Conservation (phyloP, 1,140 invertebrate species). For the Popillia japonica region DNA sequence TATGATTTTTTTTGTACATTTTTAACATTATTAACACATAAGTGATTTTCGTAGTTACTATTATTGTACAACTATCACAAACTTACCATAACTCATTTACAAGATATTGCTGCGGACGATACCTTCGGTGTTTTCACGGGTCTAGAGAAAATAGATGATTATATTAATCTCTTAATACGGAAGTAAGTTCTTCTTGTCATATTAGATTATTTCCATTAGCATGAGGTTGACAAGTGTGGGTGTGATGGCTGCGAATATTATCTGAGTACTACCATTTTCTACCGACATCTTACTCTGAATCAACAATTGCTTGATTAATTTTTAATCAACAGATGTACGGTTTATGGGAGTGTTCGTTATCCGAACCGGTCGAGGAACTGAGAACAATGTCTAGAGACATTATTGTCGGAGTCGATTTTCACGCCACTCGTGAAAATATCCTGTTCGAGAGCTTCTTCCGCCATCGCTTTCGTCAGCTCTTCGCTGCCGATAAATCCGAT, state of each 20-base stretch:
- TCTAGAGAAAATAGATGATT: no score
- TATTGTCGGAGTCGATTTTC: slow-evolving; percentile 26
- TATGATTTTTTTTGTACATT: no score
- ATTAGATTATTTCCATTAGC: background rate
- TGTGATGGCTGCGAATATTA: background rate
- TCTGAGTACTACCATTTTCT: background rate
- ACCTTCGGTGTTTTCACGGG: no score
- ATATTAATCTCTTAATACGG: no score
- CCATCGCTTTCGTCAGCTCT: slow-evolving; percentile 14
- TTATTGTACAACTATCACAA: no score
- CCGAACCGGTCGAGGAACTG: slow-evolving; percentile 14
- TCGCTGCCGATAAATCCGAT: slow-evolving; percentile 22
- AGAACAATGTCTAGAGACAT: slow-evolving; percentile 9
- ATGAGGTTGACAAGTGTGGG: background rate
- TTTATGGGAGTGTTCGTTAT: background rate
- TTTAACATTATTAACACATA: no score
- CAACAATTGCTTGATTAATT: slow-evolving; percentile 23
- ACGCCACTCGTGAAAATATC: slow-evolving; percentile 26
- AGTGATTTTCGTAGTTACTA: no score
- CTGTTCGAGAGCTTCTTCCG: background rate
- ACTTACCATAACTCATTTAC: no score
- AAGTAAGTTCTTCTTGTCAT: no score
- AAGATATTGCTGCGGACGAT: no score
- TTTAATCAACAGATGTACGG: slow-evolving; percentile 27
- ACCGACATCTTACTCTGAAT: background rate